A percentile compares a stretch with the other conserved stretches of the same genome.
phyloP scores from a whole-genome alignment of 2,888 invertebrate genomes.

The Sericinus montela region DNA sequence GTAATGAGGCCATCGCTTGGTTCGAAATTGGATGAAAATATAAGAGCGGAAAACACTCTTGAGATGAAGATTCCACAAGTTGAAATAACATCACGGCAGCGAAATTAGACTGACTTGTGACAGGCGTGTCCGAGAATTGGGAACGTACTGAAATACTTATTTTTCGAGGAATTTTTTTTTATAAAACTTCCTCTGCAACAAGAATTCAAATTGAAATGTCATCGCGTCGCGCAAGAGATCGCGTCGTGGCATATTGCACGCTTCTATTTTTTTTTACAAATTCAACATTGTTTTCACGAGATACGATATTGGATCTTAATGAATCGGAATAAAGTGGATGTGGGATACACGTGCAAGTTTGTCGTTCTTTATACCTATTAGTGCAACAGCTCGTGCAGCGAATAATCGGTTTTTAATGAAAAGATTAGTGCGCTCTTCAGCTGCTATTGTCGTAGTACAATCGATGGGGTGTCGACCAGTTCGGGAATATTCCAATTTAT shows the following conservation, averaged over 20 bases:
- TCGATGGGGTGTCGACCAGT: slow-evolving; percentile 63
- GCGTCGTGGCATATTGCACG: slow-evolving; percentile 59
- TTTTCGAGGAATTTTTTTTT: slow-evolving; percentile 8
- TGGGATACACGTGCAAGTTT: slow-evolving; percentile 25
- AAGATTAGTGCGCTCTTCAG: slow-evolving; percentile 67
- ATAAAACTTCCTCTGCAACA: slow-evolving; percentile 27
- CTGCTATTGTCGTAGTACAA: slow-evolving; percentile 36
- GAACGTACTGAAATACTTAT: background rate
- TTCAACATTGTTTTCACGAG: slow-evolving; percentile 19
- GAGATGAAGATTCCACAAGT: slow-evolving; percentile 6
- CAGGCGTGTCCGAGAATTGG: background rate
- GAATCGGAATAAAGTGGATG: slow-evolving; percentile 26
- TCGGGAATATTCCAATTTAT: slow-evolving; percentile 70
- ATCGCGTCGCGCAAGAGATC: slow-evolving; percentile 51
- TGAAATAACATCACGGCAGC: slow-evolving; percentile 4
- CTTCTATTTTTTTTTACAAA: slow-evolving; percentile 32
- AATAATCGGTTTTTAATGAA: slow-evolving; percentile 79
- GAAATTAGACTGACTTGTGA: slow-evolving; percentile 5
- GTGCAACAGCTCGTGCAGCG: slow-evolving; percentile 70
- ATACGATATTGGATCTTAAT: slow-evolving; percentile 34
- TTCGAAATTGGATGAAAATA: slow-evolving; percentile 13
- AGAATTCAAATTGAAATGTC: slow-evolving; percentile 77
- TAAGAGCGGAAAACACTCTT: slow-evolving; percentile 9
- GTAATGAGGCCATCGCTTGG: slow-evolving; percentile 15
- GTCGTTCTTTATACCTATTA: slow-evolving; percentile 64